phyloP scores from a whole-genome alignment of 1,140 invertebrate genomes.

The Platorchestia sp. region DNA sequence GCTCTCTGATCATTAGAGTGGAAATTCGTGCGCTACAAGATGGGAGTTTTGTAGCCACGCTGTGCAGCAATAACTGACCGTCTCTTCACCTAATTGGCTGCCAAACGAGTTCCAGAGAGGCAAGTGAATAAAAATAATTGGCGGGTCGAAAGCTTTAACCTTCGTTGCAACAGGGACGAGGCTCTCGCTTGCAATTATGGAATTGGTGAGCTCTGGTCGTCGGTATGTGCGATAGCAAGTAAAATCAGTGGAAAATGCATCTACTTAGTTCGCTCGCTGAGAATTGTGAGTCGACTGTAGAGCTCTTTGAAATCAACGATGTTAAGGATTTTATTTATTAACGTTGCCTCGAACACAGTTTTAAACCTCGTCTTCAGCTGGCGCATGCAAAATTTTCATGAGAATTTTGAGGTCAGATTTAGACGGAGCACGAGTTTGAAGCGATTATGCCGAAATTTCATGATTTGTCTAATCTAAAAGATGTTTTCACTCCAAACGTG shows the following conservation, averaged over 20 bases:
- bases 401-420: neutral
- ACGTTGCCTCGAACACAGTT: neutral
- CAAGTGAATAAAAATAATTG: slow-evolving; percentile 1
- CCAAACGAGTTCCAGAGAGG: slow-evolving; percentile 3
- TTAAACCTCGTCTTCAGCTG: neutral
- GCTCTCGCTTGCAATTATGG: neutral
- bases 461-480: no score
- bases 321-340: neutral
- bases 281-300: neutral
- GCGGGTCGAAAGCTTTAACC: neutral
- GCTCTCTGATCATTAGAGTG: neutral
- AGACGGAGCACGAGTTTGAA: neutral
- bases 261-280: neutral
- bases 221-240: neutral
- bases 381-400: neutral
- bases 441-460: no score
- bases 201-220: slow-evolving; percentile 10
- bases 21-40: neutral
- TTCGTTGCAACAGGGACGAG: neutral
- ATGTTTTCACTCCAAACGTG: no score
- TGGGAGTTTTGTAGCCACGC: neutral
- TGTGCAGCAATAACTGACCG: neutral
- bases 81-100: neutral
- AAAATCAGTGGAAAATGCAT: neutral
- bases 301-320: neutral